A percentile compares a stretch with the other conserved stretches of the same genome.
Evolutionary conservation across 2,113 vertebrate genomes (phyloP).

Genomic region (Pleuronectes platessa): DNA sequence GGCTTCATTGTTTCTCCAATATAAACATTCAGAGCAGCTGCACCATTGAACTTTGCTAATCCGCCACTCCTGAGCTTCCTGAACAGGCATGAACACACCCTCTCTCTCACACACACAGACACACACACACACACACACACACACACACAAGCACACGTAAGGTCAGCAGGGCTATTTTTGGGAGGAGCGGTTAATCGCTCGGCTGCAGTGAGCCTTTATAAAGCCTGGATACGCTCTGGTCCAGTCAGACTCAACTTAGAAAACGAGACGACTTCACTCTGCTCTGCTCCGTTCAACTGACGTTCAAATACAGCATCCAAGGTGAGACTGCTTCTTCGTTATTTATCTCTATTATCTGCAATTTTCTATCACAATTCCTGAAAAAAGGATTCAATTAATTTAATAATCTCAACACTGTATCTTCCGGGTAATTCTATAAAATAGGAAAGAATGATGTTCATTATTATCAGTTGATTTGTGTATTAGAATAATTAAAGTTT

Average conservation of each 20-base stretch:
- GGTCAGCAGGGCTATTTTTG: slow-evolving; percentile 80
- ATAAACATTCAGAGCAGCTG: slow-evolving; percentile 81
- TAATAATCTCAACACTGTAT: background rate
- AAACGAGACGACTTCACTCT: slow-evolving; percentile 25
- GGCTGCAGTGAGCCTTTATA: slow-evolving; percentile 70
- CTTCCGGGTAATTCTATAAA: too few species aligned
- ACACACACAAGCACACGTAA: slow-evolving; percentile 56
- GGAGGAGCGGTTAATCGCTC: slow-evolving; percentile 60
- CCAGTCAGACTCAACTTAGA: slow-evolving; percentile 51
- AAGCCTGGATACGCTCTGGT: slow-evolving; percentile 59
- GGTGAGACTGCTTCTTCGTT: slow-evolving; percentile 51
- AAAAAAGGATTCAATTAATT: too few species aligned
- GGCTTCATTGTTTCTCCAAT: slow-evolving; percentile 79
- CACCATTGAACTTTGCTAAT: slow-evolving; percentile 62
- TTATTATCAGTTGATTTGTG: background rate
- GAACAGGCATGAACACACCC: slow-evolving; percentile 70
- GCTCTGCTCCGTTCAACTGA: slow-evolving; percentile 30
- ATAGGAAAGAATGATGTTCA: too few species aligned
- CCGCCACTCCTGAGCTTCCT: slow-evolving; percentile 76
- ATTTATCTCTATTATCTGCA: background rate
- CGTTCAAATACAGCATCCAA: slow-evolving; percentile 30
- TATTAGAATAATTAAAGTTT: background rate
- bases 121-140: slow-evolving; percentile 48
- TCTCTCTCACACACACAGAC: slow-evolving; percentile 57
- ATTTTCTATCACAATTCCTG: background rate